Evolutionary conservation across 1,140 invertebrate genomes (phyloP).

Genomic region (Dolichoris vasculosae): DNA sequence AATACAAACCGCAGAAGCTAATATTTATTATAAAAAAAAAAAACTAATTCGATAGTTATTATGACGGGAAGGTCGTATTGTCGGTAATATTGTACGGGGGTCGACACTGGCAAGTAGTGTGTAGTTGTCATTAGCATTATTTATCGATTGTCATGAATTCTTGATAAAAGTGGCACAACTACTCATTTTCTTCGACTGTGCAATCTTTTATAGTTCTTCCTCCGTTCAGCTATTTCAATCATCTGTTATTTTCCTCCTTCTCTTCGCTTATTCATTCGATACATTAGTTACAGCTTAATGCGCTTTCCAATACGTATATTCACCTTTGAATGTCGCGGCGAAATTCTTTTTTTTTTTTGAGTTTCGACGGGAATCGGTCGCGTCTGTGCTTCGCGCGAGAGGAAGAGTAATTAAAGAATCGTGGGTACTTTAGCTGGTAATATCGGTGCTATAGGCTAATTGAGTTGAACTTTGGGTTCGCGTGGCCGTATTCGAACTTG

Average conservation of each 20-base stretch:
- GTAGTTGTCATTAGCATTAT: background rate
- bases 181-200: background rate
- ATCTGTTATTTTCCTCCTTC: background rate
- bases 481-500: background rate
- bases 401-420: constrained; percentile 47
- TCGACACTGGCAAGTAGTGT: background rate
- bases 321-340: constrained; percentile 20
- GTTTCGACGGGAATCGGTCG: background rate
- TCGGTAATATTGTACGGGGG: too few species aligned
- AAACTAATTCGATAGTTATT: background rate
- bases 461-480: constrained; percentile 47
- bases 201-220: background rate
- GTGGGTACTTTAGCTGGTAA: constrained; percentile 43
- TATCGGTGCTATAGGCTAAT: constrained; percentile 47
- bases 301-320: constrained; percentile 32
- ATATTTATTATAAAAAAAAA: background rate
- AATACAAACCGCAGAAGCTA: too few species aligned
- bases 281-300: constrained; percentile 40
- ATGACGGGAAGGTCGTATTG: too few species aligned
- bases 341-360: background rate
- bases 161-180: background rate
- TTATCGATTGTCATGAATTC: background rate
- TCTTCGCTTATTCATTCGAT: background rate
- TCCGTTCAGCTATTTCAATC: background rate
- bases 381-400: background rate